These are phyloP conservation scores for Apodemus sylvaticus DNA, from an alignment of 2,113 vertebrate genomes.

Conservation along the genomic window DNA sequence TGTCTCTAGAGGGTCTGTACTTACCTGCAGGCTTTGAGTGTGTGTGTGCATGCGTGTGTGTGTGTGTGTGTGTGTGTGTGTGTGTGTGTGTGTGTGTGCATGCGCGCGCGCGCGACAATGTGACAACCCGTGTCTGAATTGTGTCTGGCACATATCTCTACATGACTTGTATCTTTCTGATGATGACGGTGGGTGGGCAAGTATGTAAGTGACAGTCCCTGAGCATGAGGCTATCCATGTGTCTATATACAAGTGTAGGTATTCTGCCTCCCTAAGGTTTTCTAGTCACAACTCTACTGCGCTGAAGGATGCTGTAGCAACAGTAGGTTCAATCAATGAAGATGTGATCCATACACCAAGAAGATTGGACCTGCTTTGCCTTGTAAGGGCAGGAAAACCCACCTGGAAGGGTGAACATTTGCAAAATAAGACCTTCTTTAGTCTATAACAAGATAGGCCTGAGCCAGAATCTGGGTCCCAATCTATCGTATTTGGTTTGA, in stretches of 20 bases:
- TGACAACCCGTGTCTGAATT: neutral
- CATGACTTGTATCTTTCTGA: neutral
- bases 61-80: neutral
- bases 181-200: neutral
- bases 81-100: neutral
- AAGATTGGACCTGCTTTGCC: neutral
- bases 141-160: neutral
- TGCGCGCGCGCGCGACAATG: neutral
- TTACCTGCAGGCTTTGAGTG: neutral
- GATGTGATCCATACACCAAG: neutral
- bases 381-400: neutral
- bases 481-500: neutral
- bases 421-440: neutral
- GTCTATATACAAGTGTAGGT: neutral
- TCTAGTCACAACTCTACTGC: neutral
- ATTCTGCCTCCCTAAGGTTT: neutral
- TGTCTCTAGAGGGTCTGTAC: neutral
- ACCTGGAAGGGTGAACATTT: neutral
- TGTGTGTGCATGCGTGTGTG: neutral
- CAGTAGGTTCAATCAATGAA: neutral
- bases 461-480: neutral
- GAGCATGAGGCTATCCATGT: accelerated
- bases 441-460: neutral
- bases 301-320: neutral
- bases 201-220: neutral